These are phyloP conservation scores for Drosophila watanabei DNA, from an alignment of 1,140 invertebrate genomes.

Conservation along the genomic window DNA sequence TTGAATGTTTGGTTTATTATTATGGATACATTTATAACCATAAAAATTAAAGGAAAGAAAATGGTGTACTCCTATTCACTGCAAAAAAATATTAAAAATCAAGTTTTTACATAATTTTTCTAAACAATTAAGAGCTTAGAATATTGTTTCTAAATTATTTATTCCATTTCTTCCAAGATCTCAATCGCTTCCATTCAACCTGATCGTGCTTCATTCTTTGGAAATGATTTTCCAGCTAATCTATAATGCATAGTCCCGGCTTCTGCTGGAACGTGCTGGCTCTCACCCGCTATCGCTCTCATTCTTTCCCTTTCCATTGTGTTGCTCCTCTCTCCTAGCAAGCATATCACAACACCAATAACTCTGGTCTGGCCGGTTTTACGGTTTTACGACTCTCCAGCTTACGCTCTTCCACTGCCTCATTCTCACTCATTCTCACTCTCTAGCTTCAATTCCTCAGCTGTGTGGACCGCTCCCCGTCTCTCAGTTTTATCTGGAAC, in stretches of 20 bases:
- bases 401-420: slow-evolving; percentile 16
- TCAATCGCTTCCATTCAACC: background rate
- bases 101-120: background rate
- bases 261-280: background rate
- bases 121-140: background rate
- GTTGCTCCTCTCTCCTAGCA: slow-evolving; percentile 8
- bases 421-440: slow-evolving; percentile 7
- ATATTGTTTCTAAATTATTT: background rate
- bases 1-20: background rate
- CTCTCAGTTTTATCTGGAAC: slow-evolving; percentile 51
- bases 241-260: slow-evolving; percentile 1
- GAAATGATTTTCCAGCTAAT: slow-evolving; percentile 1
- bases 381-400: slow-evolving; percentile 32
- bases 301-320: slow-evolving; percentile 16
- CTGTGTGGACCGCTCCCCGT: slow-evolving; percentile 1
- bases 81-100: background rate
- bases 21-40: background rate
- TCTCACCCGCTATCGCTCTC: background rate
- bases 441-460: background rate
- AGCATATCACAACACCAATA: slow-evolving; percentile 32
- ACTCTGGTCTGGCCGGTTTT: slow-evolving; percentile 66
- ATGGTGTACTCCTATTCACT: background rate
- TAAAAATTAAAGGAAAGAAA: background rate
- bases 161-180: background rate
- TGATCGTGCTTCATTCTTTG: background rate